These are phyloP conservation scores for Cantharis lateralis DNA, from an alignment of 2,888 invertebrate genomes.

Conservation along the genomic window DNA sequence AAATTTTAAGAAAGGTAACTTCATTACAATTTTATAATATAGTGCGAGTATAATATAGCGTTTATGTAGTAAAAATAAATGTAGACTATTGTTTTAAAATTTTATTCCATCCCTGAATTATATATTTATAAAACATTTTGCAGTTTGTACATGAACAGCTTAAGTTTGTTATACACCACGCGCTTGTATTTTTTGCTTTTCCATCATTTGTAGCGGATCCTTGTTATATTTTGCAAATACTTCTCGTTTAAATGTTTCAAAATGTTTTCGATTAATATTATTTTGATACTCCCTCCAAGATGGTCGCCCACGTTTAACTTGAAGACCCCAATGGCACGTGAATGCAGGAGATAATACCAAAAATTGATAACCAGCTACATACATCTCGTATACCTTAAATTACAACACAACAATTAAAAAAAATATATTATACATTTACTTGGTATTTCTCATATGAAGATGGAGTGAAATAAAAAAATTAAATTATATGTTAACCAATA, in stretches of 20 bases:
- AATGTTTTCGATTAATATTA: slow-evolving; percentile 77
- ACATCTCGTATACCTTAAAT: slow-evolving; percentile 88
- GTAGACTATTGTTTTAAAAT: not conserved
- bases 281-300: slow-evolving; percentile 89
- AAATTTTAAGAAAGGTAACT: no score
- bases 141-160: not conserved
- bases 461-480: no score
- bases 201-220: slow-evolving; percentile 65
- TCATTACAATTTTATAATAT: no score
- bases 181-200: slow-evolving; percentile 7
- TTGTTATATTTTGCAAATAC: slow-evolving; percentile 76
- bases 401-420: not conserved
- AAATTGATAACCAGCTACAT: slow-evolving; percentile 85
- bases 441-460: no score
- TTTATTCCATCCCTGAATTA: not conserved
- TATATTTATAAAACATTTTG: not conserved
- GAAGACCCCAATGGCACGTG: slow-evolving; percentile 89
- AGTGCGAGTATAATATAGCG: no score
- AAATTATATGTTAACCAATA: no score
- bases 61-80: not conserved
- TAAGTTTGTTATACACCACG: not conserved
- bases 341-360: slow-evolving; percentile 86
- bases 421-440: no score
- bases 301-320: slow-evolving; percentile 76
- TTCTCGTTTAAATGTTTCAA: slow-evolving; percentile 83